Base-by-base conservation (phyloP, 2,113 vertebrate genomes). In the Silurus asotus region DNA sequence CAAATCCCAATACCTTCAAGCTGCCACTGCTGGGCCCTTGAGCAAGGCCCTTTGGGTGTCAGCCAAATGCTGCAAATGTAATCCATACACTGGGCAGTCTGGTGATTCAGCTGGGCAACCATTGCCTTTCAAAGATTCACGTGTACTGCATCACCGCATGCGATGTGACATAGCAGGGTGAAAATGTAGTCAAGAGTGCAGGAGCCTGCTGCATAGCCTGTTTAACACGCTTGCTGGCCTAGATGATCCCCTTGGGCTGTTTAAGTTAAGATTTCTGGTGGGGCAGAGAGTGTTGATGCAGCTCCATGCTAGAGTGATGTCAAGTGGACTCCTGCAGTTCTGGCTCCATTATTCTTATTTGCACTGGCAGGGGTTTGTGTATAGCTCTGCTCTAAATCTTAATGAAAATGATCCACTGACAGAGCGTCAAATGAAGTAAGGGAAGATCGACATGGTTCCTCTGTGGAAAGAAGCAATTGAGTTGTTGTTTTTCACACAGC, bases 291-390 rank as follows among this genome's bases (percentile, higher is more conserved):
- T 92, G 93, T 93, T 93, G 91, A 92, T 93, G 91, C 92, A 90
- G 92, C 90, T 92, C 88, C 67, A 92, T 67, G 79, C 88, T 91
- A 92, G 89, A 91, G 84, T 81, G 72, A 89, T 90, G 90, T 92
- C 91, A 93, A 94, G 91, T 93, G 92, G 92, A 90, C 88, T 92
- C 93, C 91, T 72, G 90, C 90, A 91, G 91, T 81, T 80, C 51
- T 84, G 91, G 84, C 90, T 93, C 92, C 92, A 93, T 93, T 93
- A 91, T 88, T 92, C 91, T 91, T 89, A 87, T 89, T 86, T 87
- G 85, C 87, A 62, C 79, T 82, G 91, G 84, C 89, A 89, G 90
- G 83, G 86, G 88, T 83, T 79, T 89, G 82, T 86, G 65, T 69
- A 65, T 84, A 48, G 82, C 17, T 37, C 82, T 58, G 85, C 85